Evolutionary conservation across 1,140 invertebrate genomes (phyloP), one percentile per base, ranked within the genome.

Genomic region (Epicauta chinensis): DNA sequence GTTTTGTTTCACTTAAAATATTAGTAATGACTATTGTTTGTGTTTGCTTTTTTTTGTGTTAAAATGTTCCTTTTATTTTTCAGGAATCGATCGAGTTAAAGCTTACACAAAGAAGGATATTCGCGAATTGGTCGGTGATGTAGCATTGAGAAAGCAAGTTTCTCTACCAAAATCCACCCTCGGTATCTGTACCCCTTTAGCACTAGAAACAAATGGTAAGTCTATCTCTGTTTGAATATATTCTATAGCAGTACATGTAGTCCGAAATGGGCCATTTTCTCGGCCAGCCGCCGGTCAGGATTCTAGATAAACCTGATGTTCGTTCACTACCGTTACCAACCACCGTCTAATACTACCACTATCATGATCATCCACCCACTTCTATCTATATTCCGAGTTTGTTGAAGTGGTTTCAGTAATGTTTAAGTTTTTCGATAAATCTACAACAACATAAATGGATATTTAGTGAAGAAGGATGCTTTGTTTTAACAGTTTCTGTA

Each of bases 201-300:
- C 91, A 0, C 61, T 93, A 45, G 85, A 91, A 62, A 89, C 87
- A 1, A 90, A 92, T 61, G 92, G 93, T 75, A 72, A 67, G 67
- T 60, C 39, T 57, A 14, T 46, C 50, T 53, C 42, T 59, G 51
- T 58, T 47, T 29, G 31, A 48, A 46, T 32, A 29, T 41, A 53
- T 44, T 48, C 12, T 36, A 38, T 39, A 41, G 49, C 38, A 48
- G 48, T 43, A 51, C 43, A 47, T 50, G 37, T 56, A 51, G 48
- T 51, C 47, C 53, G 35, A 51, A 55, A 55, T 56, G 48, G 48
- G 48, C 48, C 43, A 56, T 56, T 56, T 43, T 51, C 46, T 51
- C 16, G 31, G 35, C 36, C 53, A 52, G 52, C 53, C 55, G 38
- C 45, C 51, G 51, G 51, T 55, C 53, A 55, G 53, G 46, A 55